phyloP scores from a whole-genome alignment of 2,888 invertebrate genomes.

The Timema podura region DNA sequence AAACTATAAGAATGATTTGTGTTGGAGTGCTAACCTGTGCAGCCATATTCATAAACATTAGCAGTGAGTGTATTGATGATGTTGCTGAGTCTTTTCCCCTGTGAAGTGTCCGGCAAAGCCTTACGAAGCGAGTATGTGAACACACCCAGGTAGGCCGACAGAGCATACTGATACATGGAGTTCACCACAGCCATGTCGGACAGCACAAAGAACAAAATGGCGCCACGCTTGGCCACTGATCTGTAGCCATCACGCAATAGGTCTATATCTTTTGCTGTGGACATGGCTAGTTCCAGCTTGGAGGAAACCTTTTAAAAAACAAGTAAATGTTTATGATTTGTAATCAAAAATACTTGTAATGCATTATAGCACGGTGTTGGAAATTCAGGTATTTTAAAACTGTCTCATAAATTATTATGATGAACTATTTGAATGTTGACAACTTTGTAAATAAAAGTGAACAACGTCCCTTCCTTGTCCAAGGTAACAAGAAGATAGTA shows the following conservation, averaged over 20 bases:
- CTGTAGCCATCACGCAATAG: conserved; percentile 79
- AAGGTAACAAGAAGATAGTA: too few species aligned
- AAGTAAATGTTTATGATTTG: too few species aligned
- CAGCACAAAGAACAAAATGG: conserved; percentile 85
- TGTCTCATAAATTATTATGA: too few species aligned
- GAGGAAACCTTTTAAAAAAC: too few species aligned
- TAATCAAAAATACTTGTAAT: too few species aligned
- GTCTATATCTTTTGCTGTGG: conserved; percentile 78
- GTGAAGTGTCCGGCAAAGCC: conserved; percentile 75
- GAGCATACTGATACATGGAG: conserved; percentile 89
- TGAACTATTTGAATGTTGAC: too few species aligned
- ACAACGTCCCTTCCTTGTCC: too few species aligned
- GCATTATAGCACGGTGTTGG: too few species aligned
- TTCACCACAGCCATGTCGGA: conserved; percentile 87
- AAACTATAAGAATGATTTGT: neutral
- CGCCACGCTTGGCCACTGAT: conserved; percentile 79
- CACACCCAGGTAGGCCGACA: conserved; percentile 79
- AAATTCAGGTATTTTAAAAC: too few species aligned
- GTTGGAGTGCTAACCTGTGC: conserved; percentile 57
- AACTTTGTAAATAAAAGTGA: too few species aligned
- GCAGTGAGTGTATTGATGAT: conserved; percentile 81
- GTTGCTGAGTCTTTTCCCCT: conserved; percentile 68
- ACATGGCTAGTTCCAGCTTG: conserved; percentile 70
- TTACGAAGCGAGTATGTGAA: conserved; percentile 77
- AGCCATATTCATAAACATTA: conserved; percentile 87